Conservation (phyloP, 2,113 vertebrate species). For the Anarrhichthys ocellatus region DNA sequence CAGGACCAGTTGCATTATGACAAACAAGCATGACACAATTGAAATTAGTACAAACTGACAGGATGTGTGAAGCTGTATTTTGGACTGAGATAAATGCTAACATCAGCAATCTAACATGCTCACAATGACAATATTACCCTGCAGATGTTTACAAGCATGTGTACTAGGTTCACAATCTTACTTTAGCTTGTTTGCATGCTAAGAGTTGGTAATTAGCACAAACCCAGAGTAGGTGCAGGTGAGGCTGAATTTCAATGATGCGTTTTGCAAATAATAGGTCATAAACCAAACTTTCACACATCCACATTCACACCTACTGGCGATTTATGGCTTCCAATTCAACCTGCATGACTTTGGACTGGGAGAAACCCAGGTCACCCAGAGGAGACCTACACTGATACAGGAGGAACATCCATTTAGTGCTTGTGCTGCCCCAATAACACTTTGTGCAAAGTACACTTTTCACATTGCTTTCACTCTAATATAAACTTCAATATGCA, state of each 20-base stretch:
- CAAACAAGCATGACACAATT: background rate
- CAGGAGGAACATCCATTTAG: conserved; percentile 45
- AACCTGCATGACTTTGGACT: conserved; percentile 25
- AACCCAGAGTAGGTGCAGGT: background rate
- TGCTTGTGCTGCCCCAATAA: background rate
- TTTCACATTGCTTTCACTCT: background rate
- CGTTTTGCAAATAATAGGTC: background rate
- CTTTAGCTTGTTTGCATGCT: background rate
- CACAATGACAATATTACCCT: background rate
- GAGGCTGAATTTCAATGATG: background rate
- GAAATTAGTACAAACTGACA: background rate
- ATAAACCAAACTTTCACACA: conserved; percentile 5
- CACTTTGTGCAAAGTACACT: conserved; percentile 1
- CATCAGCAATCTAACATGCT: background rate
- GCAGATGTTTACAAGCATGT: background rate
- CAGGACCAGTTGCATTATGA: background rate
- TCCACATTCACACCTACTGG: conserved; percentile 51
- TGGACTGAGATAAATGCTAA: background rate
- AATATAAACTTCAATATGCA: background rate
- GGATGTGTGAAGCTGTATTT: background rate
- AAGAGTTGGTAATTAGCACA: background rate
- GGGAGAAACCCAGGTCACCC: conserved; percentile 21
- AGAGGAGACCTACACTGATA: conserved; percentile 5
- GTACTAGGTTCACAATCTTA: background rate
- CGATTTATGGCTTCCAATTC: conserved; percentile 31